These are phyloP conservation scores for Tangara arthus DNA, from an alignment of 2,797 vertebrate genomes.

Conservation along the genomic window DNA sequence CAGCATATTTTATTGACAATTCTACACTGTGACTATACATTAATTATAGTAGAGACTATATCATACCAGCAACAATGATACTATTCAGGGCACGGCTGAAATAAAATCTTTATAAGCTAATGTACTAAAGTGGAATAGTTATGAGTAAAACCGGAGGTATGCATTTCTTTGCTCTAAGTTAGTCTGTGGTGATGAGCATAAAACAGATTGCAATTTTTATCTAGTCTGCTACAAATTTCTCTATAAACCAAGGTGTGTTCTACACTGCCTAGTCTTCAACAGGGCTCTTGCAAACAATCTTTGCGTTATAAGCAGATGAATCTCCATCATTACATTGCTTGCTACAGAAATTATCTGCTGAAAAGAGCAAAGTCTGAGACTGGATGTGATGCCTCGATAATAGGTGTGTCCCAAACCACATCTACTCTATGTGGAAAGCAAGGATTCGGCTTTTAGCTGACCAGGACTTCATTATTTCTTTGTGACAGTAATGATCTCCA, in stretches of 20 bases:
- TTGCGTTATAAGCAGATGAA: background rate
- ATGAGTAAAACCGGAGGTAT: background rate
- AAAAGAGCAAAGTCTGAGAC: background rate
- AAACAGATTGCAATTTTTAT: background rate
- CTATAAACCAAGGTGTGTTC: background rate
- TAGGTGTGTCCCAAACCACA: background rate
- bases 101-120: constrained; percentile 23
- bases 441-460: background rate
- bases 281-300: background rate
- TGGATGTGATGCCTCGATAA: background rate
- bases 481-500: background rate
- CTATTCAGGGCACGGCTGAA: background rate
- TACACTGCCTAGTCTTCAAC: background rate
- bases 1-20: constrained; percentile 52
- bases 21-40: constrained; percentile 2
- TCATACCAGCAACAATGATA: background rate
- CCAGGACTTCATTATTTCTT: background rate
- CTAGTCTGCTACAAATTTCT: background rate
- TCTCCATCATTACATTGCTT: background rate
- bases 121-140: background rate
- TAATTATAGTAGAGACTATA: constrained; percentile 34
- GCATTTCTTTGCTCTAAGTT: constrained; percentile 3
- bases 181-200: background rate
- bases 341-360: background rate
- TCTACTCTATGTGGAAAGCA: background rate